Evolutionary conservation across 2,113 vertebrate species (phyloP), one percentile per base, ranked within the genome.

Genomic region (Meles meles): DNA sequence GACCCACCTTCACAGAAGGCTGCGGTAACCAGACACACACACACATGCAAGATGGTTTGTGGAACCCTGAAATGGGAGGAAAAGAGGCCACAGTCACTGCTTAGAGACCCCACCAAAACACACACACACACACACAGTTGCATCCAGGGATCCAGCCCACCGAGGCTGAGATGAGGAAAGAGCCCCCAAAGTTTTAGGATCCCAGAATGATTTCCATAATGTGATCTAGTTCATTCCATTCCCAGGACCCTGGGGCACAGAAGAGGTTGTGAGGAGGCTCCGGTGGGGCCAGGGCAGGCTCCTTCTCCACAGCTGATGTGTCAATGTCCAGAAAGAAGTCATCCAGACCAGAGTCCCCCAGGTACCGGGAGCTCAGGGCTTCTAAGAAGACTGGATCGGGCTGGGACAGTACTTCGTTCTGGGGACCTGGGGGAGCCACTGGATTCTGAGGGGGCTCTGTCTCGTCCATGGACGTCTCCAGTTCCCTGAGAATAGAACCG

Each of bases 261-360:
- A 83, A 97, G 65, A 94, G 29, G 93, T 79, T 88, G 95, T 95
- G 92, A 86, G 97, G 63, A 90, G 85, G 79, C 98, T 98, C 97
- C 34, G 95, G 71, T 57, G 83, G 52, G 97, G 96, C 96, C 97
- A 98, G 55, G 49, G 97, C 21, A 2, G 97, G 95, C 42, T 99
- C 99, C 87, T 94, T 97, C 88, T 99, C 99, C 59, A 99, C 98
- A 27, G 98, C 94, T 2, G 99, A 99, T 0, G 99, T 98, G 96
- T 99, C 99, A 74, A 99, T 99, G 97, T 99, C 99, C 88, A 99
- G 96, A 57, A 99, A 99, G 88, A 99, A 98, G 83, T 99, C 99
- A 82, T 99, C 99, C 42, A 99, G 96, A 14, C 98, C 97, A 10
- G 99, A 90, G 39, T 99, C 99, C 0, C 98, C 98, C 34, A 99